Percentiles rank a stretch among this genome's conserved stretches.
Evolutionary conservation across 2,113 vertebrate genomes (phyloP).

Genomic region (Callorhinus ursinus): DNA sequence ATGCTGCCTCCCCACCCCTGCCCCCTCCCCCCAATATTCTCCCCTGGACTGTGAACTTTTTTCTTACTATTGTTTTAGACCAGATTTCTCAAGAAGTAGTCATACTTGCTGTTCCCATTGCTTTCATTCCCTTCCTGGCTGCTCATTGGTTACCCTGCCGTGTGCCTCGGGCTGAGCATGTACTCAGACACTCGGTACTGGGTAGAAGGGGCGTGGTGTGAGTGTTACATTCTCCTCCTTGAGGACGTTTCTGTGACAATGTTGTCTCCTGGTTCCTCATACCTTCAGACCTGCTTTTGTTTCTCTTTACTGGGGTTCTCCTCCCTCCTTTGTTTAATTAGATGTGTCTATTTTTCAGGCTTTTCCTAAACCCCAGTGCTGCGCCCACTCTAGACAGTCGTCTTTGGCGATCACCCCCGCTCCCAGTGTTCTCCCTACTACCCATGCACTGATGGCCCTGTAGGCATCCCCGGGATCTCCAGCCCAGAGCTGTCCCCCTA

Average conservation of each 20-base stretch:
- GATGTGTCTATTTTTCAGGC: not conserved
- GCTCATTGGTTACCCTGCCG: accelerated
- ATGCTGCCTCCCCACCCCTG: not conserved
- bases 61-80: not conserved
- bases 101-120: not conserved
- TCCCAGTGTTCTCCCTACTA: not conserved
- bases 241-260: not conserved
- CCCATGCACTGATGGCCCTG: accelerated
- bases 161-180: not conserved
- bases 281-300: not conserved
- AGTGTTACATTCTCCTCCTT: not conserved
- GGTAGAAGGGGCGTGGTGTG: no score
- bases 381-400: accelerated
- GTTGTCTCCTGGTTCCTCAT: not conserved
- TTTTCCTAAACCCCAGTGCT: not conserved
- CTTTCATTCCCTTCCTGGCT: not conserved
- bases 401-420: not conserved
- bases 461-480: not conserved
- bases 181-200: not conserved
- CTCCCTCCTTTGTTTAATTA: not conserved
- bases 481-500: not conserved
- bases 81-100: not conserved
- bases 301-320: not conserved
- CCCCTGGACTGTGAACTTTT: not conserved
- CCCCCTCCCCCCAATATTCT: not conserved